Percentiles rank a stretch among this genome's conserved stretches.
These are phyloP conservation scores for Rutilus rutilus DNA, from an alignment of 2,113 vertebrate species.

Conservation along the genomic window DNA sequence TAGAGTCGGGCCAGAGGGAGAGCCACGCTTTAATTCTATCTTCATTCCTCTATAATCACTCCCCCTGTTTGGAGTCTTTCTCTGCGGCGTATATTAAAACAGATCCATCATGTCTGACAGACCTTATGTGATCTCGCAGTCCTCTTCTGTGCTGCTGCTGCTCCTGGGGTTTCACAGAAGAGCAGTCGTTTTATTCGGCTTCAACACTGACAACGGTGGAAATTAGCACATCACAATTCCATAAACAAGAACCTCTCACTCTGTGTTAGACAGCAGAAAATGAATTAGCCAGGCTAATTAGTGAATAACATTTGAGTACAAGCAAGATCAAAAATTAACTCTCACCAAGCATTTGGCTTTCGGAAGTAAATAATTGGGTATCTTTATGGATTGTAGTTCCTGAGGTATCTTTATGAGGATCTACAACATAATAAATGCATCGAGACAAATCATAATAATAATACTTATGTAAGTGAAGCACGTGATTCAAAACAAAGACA, in stretches of 20 bases:
- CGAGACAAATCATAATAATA: neutral
- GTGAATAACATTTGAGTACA: neutral
- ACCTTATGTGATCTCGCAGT: slow-evolving; percentile 61
- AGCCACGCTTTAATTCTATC: slow-evolving; percentile 51
- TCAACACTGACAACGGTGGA: neutral
- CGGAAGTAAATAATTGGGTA: neutral
- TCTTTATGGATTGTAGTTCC: neutral
- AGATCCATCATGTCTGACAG: slow-evolving; percentile 74
- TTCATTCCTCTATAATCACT: slow-evolving; percentile 51
- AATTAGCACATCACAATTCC: slow-evolving; percentile 32
- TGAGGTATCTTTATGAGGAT: neutral
- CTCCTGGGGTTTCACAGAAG: slow-evolving; percentile 51
- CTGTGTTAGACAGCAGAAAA: slow-evolving; percentile 24
- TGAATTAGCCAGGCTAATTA: slow-evolving; percentile 27
- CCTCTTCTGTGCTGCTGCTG: slow-evolving; percentile 44
- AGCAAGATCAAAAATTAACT: neutral
- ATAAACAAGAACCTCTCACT: slow-evolving; percentile 8
- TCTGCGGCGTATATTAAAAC: slow-evolving; percentile 75
- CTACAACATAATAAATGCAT: neutral
- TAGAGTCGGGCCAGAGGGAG: slow-evolving; percentile 36
- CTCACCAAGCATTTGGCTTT: slow-evolving; percentile 5
- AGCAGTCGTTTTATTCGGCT: slow-evolving; percentile 35
- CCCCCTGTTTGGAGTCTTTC: slow-evolving; percentile 60
- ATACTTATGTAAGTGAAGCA: neutral
- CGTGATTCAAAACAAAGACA: neutral